These are phyloP conservation scores for Albula goreensis DNA, from an alignment of 2,113 vertebrate genomes.

Conservation along the genomic window DNA sequence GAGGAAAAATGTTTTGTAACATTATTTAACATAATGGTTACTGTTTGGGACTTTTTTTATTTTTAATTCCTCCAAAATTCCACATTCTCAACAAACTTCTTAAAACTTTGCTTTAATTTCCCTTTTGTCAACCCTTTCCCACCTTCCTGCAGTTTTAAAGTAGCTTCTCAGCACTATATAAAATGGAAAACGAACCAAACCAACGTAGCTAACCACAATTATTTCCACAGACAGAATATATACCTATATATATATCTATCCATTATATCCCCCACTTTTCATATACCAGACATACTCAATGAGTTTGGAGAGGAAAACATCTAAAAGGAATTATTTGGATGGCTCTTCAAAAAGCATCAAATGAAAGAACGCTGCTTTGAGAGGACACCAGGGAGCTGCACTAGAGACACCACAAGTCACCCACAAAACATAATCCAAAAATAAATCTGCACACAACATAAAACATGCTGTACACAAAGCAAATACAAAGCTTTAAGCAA, in stretches of 20 bases:
- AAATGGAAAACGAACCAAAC: background rate
- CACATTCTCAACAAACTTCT: background rate
- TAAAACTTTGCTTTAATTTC: too few species aligned
- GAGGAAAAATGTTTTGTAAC: background rate
- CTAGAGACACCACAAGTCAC: background rate
- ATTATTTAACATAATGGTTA: background rate
- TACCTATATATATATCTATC: background rate
- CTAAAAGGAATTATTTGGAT: background rate
- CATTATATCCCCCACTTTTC: background rate
- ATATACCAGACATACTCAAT: background rate
- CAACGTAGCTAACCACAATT: background rate
- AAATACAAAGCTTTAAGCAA: background rate
- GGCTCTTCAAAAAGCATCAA: background rate
- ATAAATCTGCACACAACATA: background rate
- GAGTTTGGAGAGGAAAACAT: background rate
- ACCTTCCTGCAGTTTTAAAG: background rate
- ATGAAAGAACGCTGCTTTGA: background rate
- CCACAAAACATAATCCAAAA: background rate
- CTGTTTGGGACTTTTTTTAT: too few species aligned
- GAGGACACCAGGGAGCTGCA: background rate
- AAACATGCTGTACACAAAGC: background rate
- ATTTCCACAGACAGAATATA: background rate
- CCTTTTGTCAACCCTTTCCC: background rate
- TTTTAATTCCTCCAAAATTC: background rate
- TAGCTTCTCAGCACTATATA: background rate